Conservation (phyloP, 2,888 invertebrate genomes). For the Phania funesta region DNA sequence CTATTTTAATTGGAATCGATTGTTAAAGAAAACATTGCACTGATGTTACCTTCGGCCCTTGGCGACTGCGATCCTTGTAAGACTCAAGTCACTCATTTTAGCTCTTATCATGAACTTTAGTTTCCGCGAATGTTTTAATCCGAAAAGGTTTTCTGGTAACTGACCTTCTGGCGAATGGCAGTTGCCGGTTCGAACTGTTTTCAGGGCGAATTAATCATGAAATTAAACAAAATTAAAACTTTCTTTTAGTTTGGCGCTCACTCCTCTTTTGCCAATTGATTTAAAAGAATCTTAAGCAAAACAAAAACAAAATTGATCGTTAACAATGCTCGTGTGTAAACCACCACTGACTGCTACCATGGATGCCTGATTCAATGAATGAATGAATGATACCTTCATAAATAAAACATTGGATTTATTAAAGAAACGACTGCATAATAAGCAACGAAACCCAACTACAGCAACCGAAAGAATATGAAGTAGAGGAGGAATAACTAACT, state of each 20-base stretch:
- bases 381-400: slow-evolving; percentile 54
- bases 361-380: slow-evolving; percentile 3
- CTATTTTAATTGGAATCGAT: too few species aligned
- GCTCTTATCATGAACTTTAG: too few species aligned
- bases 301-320: slow-evolving; percentile 53
- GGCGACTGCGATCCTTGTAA: too few species aligned
- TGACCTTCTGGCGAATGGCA: not conserved
- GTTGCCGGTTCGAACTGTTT: not conserved
- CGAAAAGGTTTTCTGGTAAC: too few species aligned
- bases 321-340: slow-evolving; percentile 25
- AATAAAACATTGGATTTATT: slow-evolving; percentile 62
- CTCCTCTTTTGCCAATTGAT: slow-evolving; percentile 40
- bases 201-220: slow-evolving; percentile 40
- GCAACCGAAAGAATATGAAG: slow-evolving; percentile 6
- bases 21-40: too few species aligned
- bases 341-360: slow-evolving; percentile 7
- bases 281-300: slow-evolving; percentile 13
- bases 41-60: too few species aligned
- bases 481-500: slow-evolving; percentile 36
- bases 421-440: slow-evolving; percentile 25
- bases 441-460: slow-evolving; percentile 6
- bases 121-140: too few species aligned
- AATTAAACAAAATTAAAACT: slow-evolving; percentile 34
- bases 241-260: slow-evolving; percentile 9
- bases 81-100: too few species aligned